Conservation (phyloP, 2,888 invertebrate species). For the Neoitamus cyanurus region DNA sequence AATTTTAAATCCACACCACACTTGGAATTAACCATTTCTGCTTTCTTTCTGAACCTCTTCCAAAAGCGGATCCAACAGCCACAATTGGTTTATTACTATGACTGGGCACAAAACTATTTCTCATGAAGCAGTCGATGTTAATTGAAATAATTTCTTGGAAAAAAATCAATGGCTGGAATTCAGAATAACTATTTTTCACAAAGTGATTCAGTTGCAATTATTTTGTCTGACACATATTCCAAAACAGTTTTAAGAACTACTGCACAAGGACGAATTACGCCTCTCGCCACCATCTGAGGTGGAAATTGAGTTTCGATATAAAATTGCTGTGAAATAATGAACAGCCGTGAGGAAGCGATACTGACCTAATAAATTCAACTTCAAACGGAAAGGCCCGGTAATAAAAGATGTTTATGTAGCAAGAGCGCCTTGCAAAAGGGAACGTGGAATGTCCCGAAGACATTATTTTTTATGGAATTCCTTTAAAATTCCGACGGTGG, state of each 20-base stretch:
- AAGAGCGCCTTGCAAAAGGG: neutral
- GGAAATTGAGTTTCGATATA: neutral
- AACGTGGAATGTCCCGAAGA: neutral
- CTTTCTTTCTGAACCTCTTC: no score
- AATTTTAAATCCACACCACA: no score
- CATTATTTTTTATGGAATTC: neutral
- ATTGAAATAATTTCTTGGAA: no score
- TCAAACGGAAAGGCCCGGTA: neutral
- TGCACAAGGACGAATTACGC: neutral
- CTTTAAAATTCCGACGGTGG: neutral
- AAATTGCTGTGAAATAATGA: neutral
- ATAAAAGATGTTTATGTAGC: neutral
- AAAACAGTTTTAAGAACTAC: neutral
- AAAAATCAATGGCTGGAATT: no score
- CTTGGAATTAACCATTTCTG: no score
- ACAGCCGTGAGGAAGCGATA: neutral
- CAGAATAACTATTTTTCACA: no score
- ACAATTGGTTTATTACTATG: no score
- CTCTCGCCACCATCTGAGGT: neutral
- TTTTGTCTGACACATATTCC: no score
- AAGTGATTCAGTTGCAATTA: no score
- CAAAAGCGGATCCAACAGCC: no score
- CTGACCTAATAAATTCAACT: neutral
- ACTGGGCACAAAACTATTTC: no score
- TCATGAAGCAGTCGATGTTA: no score